Evolutionary conservation across 2,888 invertebrate species (phyloP), one percentile per base, ranked within the genome.

Genomic region (Morinoia aosen): DNA sequence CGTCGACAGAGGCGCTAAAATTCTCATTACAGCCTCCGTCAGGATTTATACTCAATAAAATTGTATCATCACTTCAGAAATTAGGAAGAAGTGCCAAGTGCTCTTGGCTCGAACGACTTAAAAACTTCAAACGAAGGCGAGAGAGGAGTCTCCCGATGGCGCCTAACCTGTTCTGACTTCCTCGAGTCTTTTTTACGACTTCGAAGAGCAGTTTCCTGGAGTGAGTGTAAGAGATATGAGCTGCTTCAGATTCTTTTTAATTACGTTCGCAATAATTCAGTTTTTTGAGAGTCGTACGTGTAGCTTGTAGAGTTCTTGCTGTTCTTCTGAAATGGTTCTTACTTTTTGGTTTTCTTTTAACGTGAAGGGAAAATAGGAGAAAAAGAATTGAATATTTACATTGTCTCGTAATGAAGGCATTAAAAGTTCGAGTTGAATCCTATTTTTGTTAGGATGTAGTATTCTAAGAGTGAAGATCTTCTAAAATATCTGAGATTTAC

Each of bases 11-110:
- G 93, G 93, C 57, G 93, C 57, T 93, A 93, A 93, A 93, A 93
- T 93, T 93, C 93, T 93, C 93, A 93, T 93, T 93, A 93, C 57
- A 33, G 93, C 93, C 93, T 93, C 93, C 58, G 16, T 93, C 93
- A 93, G 93, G 93, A 93, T 93, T 93, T 93, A 93, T 93, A 93
- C 93, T 93, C 93, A 33, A 93, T 93, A 93, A 93, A 93, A 93
- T 93, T 93, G 93, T 93, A 93, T 93, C 93, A 93, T 93, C 93
- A 57, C 93, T 93, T 33, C 57, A 57, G 93, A 93, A 93, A 93
- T 93, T 93, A 93, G 57, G 93, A 93, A 93, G 93, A 93, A 57
- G 93, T 48, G 56, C 48, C 93, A 48, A 93, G 93, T 57, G 93
- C 93, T 93, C 57, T 57, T 93, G 93, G 58, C 93, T 48, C 57